Evolutionary conservation across 2,888 invertebrate species (phyloP).

Genomic region (Lymantria dispar): DNA sequence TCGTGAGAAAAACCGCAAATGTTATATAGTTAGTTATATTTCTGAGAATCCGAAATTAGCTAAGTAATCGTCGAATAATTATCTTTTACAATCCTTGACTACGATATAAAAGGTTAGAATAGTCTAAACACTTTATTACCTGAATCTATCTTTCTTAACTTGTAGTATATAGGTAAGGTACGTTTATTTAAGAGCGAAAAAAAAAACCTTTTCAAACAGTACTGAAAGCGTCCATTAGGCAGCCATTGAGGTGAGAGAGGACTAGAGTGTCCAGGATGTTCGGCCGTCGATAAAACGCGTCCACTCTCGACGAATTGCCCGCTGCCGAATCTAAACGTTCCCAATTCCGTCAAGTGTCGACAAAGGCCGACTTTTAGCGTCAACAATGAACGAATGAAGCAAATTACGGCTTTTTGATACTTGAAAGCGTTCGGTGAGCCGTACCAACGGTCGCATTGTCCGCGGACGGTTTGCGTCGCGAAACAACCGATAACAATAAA

Average conservation of each 20-base stretch:
- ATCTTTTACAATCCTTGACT: too few relatives aligned
- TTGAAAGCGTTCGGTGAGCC: constrained; percentile 74
- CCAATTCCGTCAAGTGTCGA: constrained; percentile 78
- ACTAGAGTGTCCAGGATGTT: constrained; percentile 39
- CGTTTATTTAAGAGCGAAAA: constrained; percentile 33
- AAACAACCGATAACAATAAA: constrained; percentile 81
- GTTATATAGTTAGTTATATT: too few relatives aligned
- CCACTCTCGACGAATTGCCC: constrained; percentile 74
- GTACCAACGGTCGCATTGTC: constrained; percentile 70
- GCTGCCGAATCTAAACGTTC: constrained; percentile 76
- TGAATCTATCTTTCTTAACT: neutral
- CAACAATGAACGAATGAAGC: constrained; percentile 77
- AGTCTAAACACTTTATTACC: too few relatives aligned
- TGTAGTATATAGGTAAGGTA: constrained; percentile 4
- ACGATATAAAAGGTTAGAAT: too few relatives aligned
- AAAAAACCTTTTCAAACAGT: constrained; percentile 47
- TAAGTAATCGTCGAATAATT: too few relatives aligned
- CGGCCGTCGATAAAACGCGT: constrained; percentile 54
- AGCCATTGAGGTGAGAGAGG: constrained; percentile 54
- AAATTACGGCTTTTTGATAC: constrained; percentile 78
- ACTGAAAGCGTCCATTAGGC: constrained; percentile 56
- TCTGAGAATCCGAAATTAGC: too few relatives aligned
- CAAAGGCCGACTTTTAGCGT: constrained; percentile 78
- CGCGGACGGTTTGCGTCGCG: constrained; percentile 73
- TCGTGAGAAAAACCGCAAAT: too few relatives aligned